Evolutionary conservation across 2,888 invertebrate species (phyloP).

Genomic region (Parapristionchus giblindavisi): DNA sequence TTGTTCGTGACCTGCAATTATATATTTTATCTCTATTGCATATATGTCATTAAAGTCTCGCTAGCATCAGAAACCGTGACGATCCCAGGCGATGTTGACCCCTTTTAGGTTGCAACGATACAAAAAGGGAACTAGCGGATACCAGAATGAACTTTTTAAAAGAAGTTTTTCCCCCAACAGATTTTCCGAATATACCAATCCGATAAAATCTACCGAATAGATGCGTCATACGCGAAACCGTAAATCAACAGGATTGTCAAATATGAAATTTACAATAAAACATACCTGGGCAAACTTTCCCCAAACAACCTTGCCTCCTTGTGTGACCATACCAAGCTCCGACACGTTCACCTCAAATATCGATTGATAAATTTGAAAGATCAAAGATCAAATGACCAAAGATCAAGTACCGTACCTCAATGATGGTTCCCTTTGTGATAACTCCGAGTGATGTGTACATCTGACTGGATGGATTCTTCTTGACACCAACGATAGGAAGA

Average conservation of each 20-base stretch:
- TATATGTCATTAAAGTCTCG: too few species aligned
- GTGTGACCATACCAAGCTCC: constrained; percentile 96
- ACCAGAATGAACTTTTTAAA: too few species aligned
- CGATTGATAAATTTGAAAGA: neutral
- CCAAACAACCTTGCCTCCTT: constrained; percentile 95
- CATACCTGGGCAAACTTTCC: constrained; percentile 88
- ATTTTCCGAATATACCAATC: too few species aligned
- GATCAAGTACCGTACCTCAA: constrained; percentile 46
- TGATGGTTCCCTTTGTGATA: constrained; percentile 82
- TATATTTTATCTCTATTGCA: neutral
- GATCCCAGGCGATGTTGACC: too few species aligned
- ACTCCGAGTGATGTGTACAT: constrained; percentile 97
- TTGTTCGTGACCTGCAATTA: constrained; percentile 85
- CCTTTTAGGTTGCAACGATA: too few species aligned
- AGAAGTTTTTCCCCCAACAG: too few species aligned
- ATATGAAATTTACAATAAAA: too few species aligned
- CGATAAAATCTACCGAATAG: too few species aligned
- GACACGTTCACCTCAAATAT: constrained; percentile 83
- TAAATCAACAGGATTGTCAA: too few species aligned
- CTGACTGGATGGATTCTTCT: constrained; percentile 96
- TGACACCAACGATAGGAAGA: constrained; percentile 96
- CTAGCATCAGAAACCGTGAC: too few species aligned
- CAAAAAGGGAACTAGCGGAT: too few species aligned
- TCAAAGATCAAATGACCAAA: neutral
- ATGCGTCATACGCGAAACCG: too few species aligned